Conservation (phyloP, 2,113 vertebrate genomes). For the Eolophus roseicapilla region DNA sequence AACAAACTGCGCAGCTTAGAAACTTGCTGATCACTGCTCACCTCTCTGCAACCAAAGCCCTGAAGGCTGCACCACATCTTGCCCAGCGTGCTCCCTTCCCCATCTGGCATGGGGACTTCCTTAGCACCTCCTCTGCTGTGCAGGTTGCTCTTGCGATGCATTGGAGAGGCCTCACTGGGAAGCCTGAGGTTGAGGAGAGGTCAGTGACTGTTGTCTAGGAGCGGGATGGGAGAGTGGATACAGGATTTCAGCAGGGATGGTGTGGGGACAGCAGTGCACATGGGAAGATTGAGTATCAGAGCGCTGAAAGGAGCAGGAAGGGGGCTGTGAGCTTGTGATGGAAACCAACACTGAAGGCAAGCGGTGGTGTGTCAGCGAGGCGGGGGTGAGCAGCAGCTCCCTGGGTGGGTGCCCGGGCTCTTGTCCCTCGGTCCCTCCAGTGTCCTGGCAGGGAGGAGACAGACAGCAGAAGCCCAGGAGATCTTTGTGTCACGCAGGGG, state of each 20-base stretch:
- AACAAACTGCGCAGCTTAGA: neutral
- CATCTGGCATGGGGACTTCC: accelerated
- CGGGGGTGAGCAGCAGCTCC: neutral
- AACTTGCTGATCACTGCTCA: neutral
- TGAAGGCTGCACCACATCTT: neutral
- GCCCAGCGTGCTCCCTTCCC: neutral
- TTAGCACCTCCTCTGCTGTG: neutral
- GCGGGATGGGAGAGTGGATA: accelerated
- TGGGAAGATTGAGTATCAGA: neutral
- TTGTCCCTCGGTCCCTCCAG: neutral
- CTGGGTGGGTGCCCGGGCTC: neutral
- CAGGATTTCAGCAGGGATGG: neutral
- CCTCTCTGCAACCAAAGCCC: neutral
- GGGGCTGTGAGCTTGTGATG: neutral
- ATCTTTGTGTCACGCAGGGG: neutral
- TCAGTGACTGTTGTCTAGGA: neutral
- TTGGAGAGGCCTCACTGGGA: neutral
- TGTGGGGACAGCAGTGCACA: accelerated
- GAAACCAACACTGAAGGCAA: neutral
- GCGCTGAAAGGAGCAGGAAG: neutral
- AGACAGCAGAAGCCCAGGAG: neutral
- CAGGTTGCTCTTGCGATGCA: neutral
- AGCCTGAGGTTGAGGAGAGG: neutral
- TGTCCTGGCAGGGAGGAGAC: neutral
- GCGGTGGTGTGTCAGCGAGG: neutral